Evolutionary conservation across 2,113 vertebrate species (phyloP), one percentile per base, ranked within the genome.

Genomic region (Pituophis catenifer): DNA sequence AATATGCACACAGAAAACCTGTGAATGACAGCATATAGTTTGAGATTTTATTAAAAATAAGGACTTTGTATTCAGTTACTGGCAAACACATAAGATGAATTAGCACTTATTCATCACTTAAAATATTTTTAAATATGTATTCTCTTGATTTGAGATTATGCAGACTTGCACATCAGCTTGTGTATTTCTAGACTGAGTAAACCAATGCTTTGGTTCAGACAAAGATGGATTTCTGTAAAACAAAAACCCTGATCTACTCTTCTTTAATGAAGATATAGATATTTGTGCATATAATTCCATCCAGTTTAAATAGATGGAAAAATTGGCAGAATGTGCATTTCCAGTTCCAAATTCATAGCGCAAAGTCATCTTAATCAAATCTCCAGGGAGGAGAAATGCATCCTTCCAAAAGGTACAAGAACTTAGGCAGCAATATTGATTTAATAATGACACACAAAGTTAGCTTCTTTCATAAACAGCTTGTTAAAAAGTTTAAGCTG

Each of bases 401-500:
- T 65, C n/a, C 86, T 92, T 92, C 85, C 86, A 17, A 33, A 62
- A 59, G 9, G 65, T 62, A 62, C 53, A 50, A 52, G 11, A 65
- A 88, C 2, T 53, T 48, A 53, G 86, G 86, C 48, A 53, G 85
- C 9, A 17, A 19, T 92, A 92, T 65, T 88, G 62, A 26, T 38
- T 92, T 4, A 3, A 10, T 0, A 53, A 19, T 26, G 52, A 3
- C 1, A 70, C 52, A 3, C 1, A 70, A 52, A 95, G 26, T 6
- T 58, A 15, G 2, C 23, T 54, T 62, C 5, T 3, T 48, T 91
- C 11, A 9, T 81, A 88, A 91, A n/a, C 52, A n/a, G 29, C 48
- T 92, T 92, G 91, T 92, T 92, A 65, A 65, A 92, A 92, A 65
- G 48, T 65, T 62, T 59, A 92, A 88, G 86, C 23, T 33, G 29